Evolutionary conservation across 2,888 invertebrate species (phyloP).

Genomic region (Hydrotaea cyrtoneurina): DNA sequence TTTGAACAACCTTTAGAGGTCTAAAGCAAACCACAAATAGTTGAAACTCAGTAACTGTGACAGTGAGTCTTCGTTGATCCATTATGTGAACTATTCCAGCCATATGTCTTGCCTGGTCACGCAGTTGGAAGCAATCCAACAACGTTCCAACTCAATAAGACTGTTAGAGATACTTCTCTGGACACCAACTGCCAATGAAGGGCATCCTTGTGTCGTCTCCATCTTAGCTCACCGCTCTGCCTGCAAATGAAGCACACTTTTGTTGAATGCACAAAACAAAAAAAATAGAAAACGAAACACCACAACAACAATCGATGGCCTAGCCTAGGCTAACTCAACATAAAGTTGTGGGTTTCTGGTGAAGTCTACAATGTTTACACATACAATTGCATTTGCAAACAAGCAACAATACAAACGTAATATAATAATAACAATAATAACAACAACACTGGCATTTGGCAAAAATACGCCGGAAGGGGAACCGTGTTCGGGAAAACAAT

Average conservation of each 20-base stretch:
- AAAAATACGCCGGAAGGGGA: neutral
- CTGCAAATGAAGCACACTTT: neutral
- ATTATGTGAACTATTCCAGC: too few relatives aligned
- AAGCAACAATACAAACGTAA: slow-evolving; percentile 54
- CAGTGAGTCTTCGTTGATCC: too few relatives aligned
- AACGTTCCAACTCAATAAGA: too few relatives aligned
- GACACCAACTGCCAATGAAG: neutral
- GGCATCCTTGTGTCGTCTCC: neutral
- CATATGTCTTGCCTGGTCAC: too few relatives aligned
- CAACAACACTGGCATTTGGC: neutral
- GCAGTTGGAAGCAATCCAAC: too few relatives aligned
- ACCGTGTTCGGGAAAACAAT: slow-evolving; percentile 7
- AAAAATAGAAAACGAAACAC: neutral
- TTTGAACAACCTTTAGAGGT: too few relatives aligned
- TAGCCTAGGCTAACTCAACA: neutral
- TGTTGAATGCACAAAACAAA: neutral
- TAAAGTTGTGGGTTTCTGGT: neutral
- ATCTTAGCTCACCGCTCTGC: neutral
- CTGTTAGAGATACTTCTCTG: too few relatives aligned
- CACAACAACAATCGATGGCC: neutral
- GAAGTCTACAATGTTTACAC: slow-evolving; percentile 42
- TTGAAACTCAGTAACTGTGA: too few relatives aligned
- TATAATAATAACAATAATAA: slow-evolving; percentile 42
- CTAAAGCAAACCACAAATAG: too few relatives aligned
- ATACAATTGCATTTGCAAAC: slow-evolving; percentile 61